Percentiles rank a stretch among this genome's conserved stretches.
Conservation (phyloP, 2,888 invertebrate species). For the Leptinotarsa haldemani region DNA sequence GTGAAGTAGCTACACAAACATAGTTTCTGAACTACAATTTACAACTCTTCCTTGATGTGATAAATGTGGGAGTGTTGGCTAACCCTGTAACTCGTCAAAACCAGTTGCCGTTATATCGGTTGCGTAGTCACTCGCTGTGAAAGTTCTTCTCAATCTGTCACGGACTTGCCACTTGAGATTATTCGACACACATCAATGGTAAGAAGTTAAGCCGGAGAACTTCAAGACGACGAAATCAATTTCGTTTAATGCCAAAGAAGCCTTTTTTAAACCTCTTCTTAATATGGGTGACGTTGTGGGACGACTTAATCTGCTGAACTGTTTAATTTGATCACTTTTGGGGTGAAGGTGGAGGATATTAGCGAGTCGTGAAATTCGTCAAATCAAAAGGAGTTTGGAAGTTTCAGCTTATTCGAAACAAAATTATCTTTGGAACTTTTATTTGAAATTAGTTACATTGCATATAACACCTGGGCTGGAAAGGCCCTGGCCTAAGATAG, state of each 20-base stretch:
- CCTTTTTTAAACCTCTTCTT: slow-evolving; percentile 5
- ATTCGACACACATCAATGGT: slow-evolving; percentile 24
- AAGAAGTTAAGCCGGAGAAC: slow-evolving; percentile 19
- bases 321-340: slow-evolving; percentile 11
- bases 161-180: slow-evolving; percentile 42
- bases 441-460: no score
- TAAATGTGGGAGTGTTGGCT: neutral
- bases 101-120: neutral
- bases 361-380: neutral
- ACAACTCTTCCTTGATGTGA: no score
- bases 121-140: slow-evolving; percentile 10
- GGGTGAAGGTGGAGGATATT: neutral
- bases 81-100: neutral
- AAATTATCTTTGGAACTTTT: no score
- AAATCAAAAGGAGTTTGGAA: neutral
- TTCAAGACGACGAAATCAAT: slow-evolving; percentile 25
- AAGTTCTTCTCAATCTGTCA: slow-evolving; percentile 46
- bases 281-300: slow-evolving; percentile 9
- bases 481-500: no score
- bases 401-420: no score
- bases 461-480: no score
- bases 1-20: no score
- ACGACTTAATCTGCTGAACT: neutral
- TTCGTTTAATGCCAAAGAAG: slow-evolving; percentile 20
- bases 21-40: no score